These are phyloP conservation scores for Sander vitreus DNA, from an alignment of 2,113 vertebrate genomes.

Conservation along the genomic window DNA sequence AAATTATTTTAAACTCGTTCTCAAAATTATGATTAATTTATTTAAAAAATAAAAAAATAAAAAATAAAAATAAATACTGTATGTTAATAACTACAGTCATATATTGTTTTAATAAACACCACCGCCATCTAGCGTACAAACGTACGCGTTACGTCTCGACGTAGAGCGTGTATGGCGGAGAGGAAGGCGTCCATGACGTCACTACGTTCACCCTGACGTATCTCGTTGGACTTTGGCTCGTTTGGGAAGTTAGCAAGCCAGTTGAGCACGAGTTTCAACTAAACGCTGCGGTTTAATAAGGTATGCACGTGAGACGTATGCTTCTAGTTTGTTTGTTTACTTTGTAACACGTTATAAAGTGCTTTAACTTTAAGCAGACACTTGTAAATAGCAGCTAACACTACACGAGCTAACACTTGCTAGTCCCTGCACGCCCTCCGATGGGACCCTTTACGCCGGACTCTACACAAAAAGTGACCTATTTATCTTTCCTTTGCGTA, in stretches of 20 bases:
- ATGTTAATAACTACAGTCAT: no score
- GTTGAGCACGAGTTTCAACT: fast-evolving
- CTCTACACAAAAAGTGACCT: background rate
- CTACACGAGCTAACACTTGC: conserved; percentile 24
- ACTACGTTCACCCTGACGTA: conserved; percentile 29
- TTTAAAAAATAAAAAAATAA: no score
- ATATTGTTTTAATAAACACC: background rate
- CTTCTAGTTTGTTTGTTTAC: background rate
- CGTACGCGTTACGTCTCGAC: background rate
- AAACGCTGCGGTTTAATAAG: background rate
- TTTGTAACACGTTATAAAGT: background rate
- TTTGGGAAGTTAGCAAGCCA: conserved; percentile 6
- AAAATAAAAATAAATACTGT: no score
- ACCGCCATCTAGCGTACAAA: conserved; percentile 29
- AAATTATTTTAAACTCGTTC: no score
- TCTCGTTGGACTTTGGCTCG: conserved; percentile 15
- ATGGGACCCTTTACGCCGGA: background rate
- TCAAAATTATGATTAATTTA: no score
- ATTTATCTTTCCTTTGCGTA: fast-evolving
- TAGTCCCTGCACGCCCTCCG: conserved; percentile 26
- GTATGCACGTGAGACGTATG: background rate
- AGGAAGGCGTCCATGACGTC: conserved; percentile 9
- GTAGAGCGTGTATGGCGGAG: background rate
- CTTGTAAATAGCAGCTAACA: background rate
- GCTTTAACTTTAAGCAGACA: background rate